phyloP scores from a whole-genome alignment of 1,140 invertebrate species.

The Drosophila biarmipes region DNA sequence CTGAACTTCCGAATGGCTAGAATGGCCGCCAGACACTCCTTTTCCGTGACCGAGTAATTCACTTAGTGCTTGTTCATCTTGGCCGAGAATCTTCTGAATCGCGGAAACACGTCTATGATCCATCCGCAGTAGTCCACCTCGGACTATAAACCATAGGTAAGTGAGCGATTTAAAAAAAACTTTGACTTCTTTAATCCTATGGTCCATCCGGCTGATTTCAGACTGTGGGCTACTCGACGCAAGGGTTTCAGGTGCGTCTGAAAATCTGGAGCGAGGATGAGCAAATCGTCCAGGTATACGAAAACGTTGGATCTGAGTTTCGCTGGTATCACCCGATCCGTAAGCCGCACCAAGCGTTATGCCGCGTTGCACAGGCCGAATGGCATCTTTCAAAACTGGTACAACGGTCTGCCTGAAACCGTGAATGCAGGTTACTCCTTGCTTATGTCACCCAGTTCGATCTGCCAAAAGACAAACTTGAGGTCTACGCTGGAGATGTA shows the following conservation, averaged over 20 bases:
- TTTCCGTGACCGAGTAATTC: no score
- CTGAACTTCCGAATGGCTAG: constrained; percentile 4
- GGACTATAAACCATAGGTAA: neutral
- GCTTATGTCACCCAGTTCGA: neutral
- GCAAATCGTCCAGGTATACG: neutral
- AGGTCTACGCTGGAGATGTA: neutral
- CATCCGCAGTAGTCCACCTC: no score
- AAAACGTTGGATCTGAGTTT: neutral
- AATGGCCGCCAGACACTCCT: no score
- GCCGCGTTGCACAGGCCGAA: neutral
- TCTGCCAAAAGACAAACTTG: neutral
- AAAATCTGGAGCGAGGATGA: neutral
- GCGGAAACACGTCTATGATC: no score
- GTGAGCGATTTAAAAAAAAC: neutral
- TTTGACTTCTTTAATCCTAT: no score
- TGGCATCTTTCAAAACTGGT: neutral
- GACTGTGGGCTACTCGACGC: no score
- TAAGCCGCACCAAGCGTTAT: neutral
- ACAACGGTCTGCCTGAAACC: neutral
- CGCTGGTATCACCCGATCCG: neutral
- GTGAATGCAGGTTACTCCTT: neutral
- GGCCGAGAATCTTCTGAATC: no score
- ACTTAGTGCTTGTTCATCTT: no score
- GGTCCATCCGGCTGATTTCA: no score
- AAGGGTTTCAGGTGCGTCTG: no score